These are phyloP conservation scores for Drosophila quasianomalipes DNA, from an alignment of 2,888 invertebrate genomes.

Conservation along the genomic window DNA sequence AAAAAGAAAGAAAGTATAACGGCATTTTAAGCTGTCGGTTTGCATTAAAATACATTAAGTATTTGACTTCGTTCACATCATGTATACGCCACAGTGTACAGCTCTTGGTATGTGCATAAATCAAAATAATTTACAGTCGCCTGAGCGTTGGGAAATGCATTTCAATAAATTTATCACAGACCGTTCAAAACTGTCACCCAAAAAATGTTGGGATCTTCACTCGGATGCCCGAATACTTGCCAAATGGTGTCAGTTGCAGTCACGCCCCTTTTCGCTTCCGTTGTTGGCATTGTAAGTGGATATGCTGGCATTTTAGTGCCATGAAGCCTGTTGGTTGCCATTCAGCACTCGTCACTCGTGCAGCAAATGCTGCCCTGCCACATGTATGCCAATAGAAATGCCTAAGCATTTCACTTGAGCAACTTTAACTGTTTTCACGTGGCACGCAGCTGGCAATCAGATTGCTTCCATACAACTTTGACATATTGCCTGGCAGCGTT, in stretches of 20 bases:
- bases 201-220: conserved; percentile 29
- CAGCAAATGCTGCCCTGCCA: conserved; percentile 19
- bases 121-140: conserved; percentile 64
- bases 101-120: conserved; percentile 49
- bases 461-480: conserved; percentile 52
- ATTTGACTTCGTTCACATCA: conserved; percentile 31
- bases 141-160: conserved; percentile 32
- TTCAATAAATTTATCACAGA: conserved; percentile 50
- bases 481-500: conserved; percentile 60
- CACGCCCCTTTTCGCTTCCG: conserved; percentile 24
- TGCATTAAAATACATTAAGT: conserved; percentile 27
- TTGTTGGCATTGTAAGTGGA: conserved; percentile 59
- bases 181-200: conserved; percentile 20
- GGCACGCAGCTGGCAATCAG: conserved; percentile 50
- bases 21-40: background rate
- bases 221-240: conserved; percentile 34
- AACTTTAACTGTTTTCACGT: conserved; percentile 65
- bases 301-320: conserved; percentile 41
- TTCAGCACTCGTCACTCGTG: conserved; percentile 53
- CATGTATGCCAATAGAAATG: conserved; percentile 68
- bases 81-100: conserved; percentile 31
- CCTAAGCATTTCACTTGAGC: conserved; percentile 66
- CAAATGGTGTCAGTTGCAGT: conserved; percentile 55
- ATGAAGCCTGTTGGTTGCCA: conserved; percentile 58
- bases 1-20: background rate